phyloP scores from a whole-genome alignment of 2,888 invertebrate species.

The Heterodera filipjevi region DNA sequence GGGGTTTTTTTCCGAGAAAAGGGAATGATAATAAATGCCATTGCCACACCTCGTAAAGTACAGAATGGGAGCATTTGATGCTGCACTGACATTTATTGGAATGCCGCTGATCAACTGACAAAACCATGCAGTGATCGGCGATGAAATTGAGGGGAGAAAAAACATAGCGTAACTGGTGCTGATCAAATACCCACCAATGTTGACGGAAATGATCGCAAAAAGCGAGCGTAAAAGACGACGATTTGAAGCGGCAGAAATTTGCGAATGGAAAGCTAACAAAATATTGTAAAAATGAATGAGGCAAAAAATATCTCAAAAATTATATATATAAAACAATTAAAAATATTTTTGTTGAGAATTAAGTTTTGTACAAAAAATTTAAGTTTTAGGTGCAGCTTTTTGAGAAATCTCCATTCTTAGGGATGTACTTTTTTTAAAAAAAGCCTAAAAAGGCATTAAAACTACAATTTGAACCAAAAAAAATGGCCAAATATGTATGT shows the following conservation, averaged over 20 bases:
- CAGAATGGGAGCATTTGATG: conserved; percentile 7
- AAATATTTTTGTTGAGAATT: no score
- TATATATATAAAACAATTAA: no score
- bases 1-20: no score
- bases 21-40: no score
- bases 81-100: conserved; percentile 10
- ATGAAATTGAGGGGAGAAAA: conserved; percentile 9
- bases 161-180: conserved; percentile 11
- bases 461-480: no score
- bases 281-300: background rate
- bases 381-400: no score
- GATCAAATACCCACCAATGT: conserved; percentile 6
- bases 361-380: no score
- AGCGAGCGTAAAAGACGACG: conserved; percentile 4
- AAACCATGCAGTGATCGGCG: conserved; percentile 15
- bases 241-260: background rate
- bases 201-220: background rate
- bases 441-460: no score
- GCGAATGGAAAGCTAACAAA: background rate
- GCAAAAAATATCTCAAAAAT: background rate
- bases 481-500: no score
- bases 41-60: conserved; percentile 2
- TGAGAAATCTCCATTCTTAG: no score
- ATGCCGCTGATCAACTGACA: conserved; percentile 26
- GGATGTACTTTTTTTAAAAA: no score